phyloP scores from a whole-genome alignment of 2,113 vertebrate genomes.

The Gallinago jamesoni region DNA sequence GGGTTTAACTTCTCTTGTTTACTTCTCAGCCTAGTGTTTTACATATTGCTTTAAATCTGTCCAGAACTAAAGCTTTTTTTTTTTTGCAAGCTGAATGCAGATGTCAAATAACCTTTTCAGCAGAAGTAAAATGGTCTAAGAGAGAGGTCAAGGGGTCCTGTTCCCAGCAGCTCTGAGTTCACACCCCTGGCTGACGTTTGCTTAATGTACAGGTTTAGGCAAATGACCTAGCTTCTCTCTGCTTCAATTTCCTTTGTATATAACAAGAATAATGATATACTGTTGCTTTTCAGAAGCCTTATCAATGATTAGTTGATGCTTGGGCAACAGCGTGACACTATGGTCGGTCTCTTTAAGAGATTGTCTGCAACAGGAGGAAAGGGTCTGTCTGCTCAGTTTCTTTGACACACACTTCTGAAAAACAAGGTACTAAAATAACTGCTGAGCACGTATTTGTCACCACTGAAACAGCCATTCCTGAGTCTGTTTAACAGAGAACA shows the following conservation, averaged over 20 bases:
- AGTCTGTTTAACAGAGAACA: neutral
- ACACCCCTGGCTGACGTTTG: neutral
- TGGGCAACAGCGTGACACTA: neutral
- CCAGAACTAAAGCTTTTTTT: neutral
- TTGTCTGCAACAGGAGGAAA: neutral
- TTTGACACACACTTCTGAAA: neutral
- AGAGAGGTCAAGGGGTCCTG: neutral
- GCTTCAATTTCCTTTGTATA: neutral
- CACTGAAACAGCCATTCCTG: neutral
- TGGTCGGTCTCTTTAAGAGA: neutral
- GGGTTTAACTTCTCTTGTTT: neutral
- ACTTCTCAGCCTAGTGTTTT: neutral
- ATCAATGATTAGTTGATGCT: neutral
- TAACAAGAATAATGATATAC: neutral
- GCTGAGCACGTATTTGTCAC: neutral
- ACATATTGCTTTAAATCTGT: neutral
- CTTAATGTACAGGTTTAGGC: neutral
- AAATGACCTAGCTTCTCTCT: neutral
- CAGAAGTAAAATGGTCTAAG: neutral
- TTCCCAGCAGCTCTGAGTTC: neutral
- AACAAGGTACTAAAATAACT: neutral
- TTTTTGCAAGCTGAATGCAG: conserved; percentile 4
- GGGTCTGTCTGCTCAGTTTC: neutral
- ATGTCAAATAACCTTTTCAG: conserved; percentile 12
- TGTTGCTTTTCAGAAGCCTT: neutral